Evolutionary conservation across 2,113 vertebrate species (phyloP).

Genomic region (Microtus oregoni): DNA sequence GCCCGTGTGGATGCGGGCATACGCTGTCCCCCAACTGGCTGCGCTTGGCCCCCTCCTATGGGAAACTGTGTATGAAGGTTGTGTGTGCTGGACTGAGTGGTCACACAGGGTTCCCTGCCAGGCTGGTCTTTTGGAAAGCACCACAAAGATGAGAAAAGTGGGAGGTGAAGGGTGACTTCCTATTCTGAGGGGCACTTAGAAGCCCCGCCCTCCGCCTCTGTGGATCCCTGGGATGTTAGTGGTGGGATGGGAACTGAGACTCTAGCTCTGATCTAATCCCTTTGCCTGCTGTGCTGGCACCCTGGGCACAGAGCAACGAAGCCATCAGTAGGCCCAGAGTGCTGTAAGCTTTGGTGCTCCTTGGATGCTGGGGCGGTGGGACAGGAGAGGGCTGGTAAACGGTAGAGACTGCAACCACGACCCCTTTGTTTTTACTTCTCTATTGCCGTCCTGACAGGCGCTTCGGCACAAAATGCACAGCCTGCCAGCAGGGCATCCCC

Average conservation of each 20-base stretch:
- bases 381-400: not conserved
- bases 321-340: not conserved
- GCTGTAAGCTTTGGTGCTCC: too few relatives aligned
- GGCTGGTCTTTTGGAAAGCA: not conserved
- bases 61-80: not conserved
- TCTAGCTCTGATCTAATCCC: not conserved
- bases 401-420: too few relatives aligned
- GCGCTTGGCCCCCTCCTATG: rapidly evolving
- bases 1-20: rapidly evolving
- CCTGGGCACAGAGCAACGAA: rapidly evolving
- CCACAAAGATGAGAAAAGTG: not conserved
- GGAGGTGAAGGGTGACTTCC: not conserved
- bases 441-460: constrained; percentile 87
- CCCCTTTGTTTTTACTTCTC: not conserved
- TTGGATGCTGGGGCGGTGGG: rapidly evolving
- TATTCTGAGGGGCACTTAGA: not conserved
- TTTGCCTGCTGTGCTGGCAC: not conserved
- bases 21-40: too few relatives aligned
- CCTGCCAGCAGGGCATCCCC: constrained; percentile 99
- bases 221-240: not conserved
- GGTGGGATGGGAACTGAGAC: not conserved
- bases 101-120: not conserved
- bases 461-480: constrained; percentile 99
- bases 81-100: not conserved
- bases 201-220: not conserved